These are phyloP conservation scores for Pelusios castaneus DNA, from an alignment of 2,113 vertebrate genomes.

Conservation along the genomic window DNA sequence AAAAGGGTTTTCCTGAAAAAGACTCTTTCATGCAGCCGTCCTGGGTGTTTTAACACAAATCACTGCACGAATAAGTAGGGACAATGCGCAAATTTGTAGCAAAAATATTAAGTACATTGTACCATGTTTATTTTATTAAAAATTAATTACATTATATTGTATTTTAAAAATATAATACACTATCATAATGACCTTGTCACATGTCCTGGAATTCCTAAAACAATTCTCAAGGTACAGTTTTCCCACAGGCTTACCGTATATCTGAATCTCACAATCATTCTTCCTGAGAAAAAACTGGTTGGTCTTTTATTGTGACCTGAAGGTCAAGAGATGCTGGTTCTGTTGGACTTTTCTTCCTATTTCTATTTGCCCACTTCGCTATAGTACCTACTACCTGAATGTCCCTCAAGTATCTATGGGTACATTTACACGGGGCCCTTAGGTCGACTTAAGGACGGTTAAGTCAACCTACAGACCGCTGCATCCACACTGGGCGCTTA, in stretches of 20 bases:
- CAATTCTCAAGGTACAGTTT: constrained; percentile 34
- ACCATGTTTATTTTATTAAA: constrained; percentile 8
- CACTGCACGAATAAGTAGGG: constrained; percentile 36
- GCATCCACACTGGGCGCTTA: no score
- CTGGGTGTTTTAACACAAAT: neutral
- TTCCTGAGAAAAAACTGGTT: neutral
- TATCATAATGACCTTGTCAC: neutral
- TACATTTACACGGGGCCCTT: no score
- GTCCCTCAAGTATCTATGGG: no score
- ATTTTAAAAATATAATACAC: neutral
- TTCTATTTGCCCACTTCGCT: neutral
- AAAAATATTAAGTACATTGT: neutral
- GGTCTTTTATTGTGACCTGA: neutral
- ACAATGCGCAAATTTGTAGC: constrained; percentile 21
- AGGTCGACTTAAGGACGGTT: no score
- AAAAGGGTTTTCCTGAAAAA: neutral
- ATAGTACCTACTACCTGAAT: neutral
- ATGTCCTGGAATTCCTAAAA: neutral
- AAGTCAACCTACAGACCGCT: no score
- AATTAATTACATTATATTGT: neutral
- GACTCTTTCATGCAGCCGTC: neutral
- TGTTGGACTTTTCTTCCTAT: neutral
- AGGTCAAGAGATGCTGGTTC: constrained; percentile 4
- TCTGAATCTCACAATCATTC: neutral
- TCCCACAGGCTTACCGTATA: constrained; percentile 25